These are phyloP conservation scores for Triplophysa tibetana DNA, from an alignment of 2,113 vertebrate species.

Conservation along the genomic window DNA sequence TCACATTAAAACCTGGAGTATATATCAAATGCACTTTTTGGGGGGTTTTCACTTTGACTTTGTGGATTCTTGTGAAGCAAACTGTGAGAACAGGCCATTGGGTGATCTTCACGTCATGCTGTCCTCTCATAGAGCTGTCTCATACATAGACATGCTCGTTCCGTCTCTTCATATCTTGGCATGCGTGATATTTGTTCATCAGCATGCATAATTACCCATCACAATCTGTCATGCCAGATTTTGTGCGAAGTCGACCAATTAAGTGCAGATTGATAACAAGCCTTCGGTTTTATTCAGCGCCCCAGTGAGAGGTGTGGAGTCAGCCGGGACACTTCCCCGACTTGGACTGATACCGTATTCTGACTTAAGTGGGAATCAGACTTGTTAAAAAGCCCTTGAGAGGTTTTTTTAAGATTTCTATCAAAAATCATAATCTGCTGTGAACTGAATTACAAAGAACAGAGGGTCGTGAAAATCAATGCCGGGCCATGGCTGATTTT, in stretches of 20 bases:
- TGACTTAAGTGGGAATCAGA: not conserved
- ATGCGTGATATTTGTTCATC: conserved; percentile 43
- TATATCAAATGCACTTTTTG: too few species aligned
- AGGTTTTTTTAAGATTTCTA: conserved; percentile 9
- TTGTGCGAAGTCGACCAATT: conserved; percentile 42
- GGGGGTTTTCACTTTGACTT: not conserved
- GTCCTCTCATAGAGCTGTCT: conserved; percentile 25
- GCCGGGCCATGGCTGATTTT: not conserved
- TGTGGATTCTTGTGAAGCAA: not conserved
- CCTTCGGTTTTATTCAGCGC: conserved; percentile 39
- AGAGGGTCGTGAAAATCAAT: not conserved
- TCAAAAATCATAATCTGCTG: not conserved
- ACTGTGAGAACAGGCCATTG: conserved; percentile 21
- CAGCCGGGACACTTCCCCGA: conserved; percentile 22
- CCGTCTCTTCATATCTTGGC: conserved; percentile 35
- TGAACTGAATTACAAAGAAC: not conserved
- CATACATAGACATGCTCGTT: conserved; percentile 1
- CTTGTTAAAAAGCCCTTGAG: not conserved
- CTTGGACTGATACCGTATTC: not conserved
- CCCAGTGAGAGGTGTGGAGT: conserved; percentile 27
- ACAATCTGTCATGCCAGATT: conserved; percentile 41
- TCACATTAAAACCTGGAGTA: too few species aligned
- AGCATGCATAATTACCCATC: conserved; percentile 42
- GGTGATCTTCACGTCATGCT: not conserved
- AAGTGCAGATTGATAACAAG: conserved; percentile 46